These are phyloP conservation scores for Entelurus aequoreus DNA, from an alignment of 2,113 vertebrate species.

Conservation along the genomic window DNA sequence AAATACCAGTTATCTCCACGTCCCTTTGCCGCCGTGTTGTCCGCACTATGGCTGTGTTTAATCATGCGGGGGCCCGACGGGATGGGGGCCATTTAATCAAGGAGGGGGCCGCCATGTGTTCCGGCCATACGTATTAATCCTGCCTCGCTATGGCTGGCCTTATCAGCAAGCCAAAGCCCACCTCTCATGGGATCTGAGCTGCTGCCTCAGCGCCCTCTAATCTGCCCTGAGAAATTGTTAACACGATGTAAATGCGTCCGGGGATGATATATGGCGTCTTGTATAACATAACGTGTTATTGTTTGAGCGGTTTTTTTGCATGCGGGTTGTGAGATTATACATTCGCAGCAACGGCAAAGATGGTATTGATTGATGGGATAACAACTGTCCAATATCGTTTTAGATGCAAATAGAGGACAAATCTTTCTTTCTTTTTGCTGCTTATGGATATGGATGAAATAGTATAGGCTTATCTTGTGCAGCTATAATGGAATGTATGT, in stretches of 20 bases:
- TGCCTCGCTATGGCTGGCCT: conserved; percentile 71
- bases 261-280: conserved; percentile 73
- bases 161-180: conserved; percentile 76
- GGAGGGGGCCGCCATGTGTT: conserved; percentile 62
- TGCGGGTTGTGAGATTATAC: conserved; percentile 71
- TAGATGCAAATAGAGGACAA: conserved; percentile 69
- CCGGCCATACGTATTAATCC: conserved; percentile 79
- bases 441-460: conserved; percentile 58
- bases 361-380: conserved; percentile 75
- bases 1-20: conserved; percentile 72
- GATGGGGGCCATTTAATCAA: conserved; percentile 72
- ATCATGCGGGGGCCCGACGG: conserved; percentile 65
- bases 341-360: conserved; percentile 58
- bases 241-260: conserved; percentile 78
- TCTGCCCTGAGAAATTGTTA: conserved; percentile 77
- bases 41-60: conserved; percentile 67
- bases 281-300: conserved; percentile 74
- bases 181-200: conserved; percentile 74
- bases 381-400: conserved; percentile 74
- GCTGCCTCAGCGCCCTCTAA: conserved; percentile 70
- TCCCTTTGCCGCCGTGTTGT: conserved; percentile 63
- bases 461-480: conserved; percentile 57
- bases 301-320: conserved; percentile 66
- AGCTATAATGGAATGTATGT: conserved; percentile 47
- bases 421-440: conserved; percentile 37